Conservation (phyloP, 2,113 vertebrate species). For the Psittacus erithacus region DNA sequence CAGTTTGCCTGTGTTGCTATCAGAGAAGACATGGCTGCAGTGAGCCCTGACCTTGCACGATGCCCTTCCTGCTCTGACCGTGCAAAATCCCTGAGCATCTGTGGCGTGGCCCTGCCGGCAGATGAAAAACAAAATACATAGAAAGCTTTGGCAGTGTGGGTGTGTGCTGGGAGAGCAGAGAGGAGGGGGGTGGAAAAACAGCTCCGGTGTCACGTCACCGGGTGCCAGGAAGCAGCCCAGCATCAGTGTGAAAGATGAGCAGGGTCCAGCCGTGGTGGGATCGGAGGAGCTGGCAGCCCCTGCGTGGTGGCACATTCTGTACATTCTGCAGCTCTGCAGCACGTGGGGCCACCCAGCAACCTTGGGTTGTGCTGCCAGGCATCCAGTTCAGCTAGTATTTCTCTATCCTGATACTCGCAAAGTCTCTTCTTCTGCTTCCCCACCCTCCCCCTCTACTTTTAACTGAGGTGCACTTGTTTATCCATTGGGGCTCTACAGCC, state of each 20-base stretch:
- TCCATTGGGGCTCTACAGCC: constrained; percentile 23
- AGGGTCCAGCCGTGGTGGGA: neutral
- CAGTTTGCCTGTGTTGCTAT: rapidly evolving
- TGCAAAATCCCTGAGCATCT: neutral
- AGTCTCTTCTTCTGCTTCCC: neutral
- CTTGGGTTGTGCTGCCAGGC: neutral
- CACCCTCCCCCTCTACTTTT: neutral
- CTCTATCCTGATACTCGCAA: neutral
- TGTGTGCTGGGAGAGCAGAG: neutral
- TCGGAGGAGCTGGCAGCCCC: neutral
- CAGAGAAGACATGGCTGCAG: neutral
- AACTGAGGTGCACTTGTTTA: constrained; percentile 29
- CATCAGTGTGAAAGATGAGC: neutral
- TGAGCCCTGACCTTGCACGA: neutral
- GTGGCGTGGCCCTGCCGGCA: rapidly evolving
- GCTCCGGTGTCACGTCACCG: neutral
- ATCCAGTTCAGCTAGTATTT: neutral
- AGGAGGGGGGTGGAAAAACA: neutral
- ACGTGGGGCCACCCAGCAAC: neutral
- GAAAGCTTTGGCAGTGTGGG: neutral
- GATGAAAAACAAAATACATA: neutral
- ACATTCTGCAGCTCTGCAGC: constrained; percentile 15
- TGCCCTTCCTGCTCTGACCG: neutral
- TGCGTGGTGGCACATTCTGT: neutral
- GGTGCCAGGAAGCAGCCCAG: constrained; percentile 17